A percentile compares a stretch with the other conserved stretches of the same genome.
phyloP scores from a whole-genome alignment of 2,113 vertebrate genomes.

The Castor canadensis region DNA sequence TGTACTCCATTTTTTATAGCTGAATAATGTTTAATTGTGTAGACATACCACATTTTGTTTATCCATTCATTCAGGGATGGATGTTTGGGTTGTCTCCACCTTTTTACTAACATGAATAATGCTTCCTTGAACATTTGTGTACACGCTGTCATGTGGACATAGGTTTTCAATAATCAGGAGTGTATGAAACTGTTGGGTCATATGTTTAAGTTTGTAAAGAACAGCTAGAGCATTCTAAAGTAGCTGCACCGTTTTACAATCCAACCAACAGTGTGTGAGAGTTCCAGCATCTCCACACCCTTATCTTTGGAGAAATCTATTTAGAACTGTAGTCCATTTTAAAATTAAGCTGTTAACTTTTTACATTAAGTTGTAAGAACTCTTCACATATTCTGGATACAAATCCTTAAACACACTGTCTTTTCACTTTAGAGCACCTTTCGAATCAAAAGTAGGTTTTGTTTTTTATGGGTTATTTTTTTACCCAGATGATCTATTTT shows the following conservation, averaged over 20 bases:
- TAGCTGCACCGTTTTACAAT: background rate
- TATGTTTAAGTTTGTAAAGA: background rate
- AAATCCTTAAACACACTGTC: background rate
- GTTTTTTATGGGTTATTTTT: background rate
- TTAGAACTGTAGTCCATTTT: background rate
- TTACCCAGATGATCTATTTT: background rate
- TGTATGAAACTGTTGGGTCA: background rate
- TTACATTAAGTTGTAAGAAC: background rate
- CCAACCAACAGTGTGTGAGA: background rate
- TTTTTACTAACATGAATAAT: constrained; percentile 4
- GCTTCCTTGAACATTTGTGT: background rate
- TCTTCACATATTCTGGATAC: no score
- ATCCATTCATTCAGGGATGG: background rate
- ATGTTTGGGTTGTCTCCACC: background rate
- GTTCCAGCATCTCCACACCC: background rate
- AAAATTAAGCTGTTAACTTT: background rate
- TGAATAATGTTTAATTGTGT: background rate
- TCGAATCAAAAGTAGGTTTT: background rate
- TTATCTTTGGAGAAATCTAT: background rate
- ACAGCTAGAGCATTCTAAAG: background rate
- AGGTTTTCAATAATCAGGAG: background rate
- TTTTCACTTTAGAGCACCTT: background rate
- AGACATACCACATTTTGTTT: background rate
- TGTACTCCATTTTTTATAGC: background rate
- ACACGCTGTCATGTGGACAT: background rate